Base-by-base conservation (phyloP, 2,113 vertebrate genomes). In the Sebastes schlegelii region DNA sequence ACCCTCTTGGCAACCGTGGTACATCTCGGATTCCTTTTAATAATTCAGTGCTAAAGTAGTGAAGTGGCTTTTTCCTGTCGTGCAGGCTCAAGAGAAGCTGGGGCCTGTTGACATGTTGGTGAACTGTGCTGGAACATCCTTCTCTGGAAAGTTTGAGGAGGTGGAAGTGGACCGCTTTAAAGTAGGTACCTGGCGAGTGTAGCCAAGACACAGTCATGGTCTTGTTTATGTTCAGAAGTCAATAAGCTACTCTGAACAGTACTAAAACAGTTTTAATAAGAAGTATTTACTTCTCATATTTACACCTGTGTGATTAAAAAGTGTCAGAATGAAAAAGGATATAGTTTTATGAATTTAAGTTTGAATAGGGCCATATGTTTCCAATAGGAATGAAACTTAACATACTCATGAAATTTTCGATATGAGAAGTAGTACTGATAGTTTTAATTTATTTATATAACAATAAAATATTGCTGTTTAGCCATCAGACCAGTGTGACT, bases 21-120 rank as follows among this genome's bases (percentile, higher is more conserved):
- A 55, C 63, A 46, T 69, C 48, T 83, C 21, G 9, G 17, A 55
- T 54, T 11, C 11, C 26, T 86, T 86, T 81, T 8, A 85, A 74
- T 84, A 69, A 86, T 88, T 68, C 7, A 79, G 49, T 21, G 21
- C 7, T 75, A 7, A 63, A 55, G 8, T 51, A n/a, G 2, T 77
- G 11, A 69, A 63, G 17, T 48, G 17, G 2, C 2, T 52, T 68
- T 88, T 73, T 62, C 26, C 26, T 65, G 1, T 77, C 1, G 0
- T 83, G 16, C 85, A 99, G 98, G 98, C 98, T 89, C 98, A 99
- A 82, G 98, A 99, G 91, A 99, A 99, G 85, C 86, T 99, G 79
- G 98, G 98, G 2, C 98, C 98, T 0, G 98, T 99, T 80, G 98
- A 99, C 88, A 98, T 99, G 98, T 96, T 99, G 45, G 96, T 99